Evolutionary conservation across 2,113 vertebrate species (phyloP).

Genomic region (Oncorhynchus kisutch): DNA sequence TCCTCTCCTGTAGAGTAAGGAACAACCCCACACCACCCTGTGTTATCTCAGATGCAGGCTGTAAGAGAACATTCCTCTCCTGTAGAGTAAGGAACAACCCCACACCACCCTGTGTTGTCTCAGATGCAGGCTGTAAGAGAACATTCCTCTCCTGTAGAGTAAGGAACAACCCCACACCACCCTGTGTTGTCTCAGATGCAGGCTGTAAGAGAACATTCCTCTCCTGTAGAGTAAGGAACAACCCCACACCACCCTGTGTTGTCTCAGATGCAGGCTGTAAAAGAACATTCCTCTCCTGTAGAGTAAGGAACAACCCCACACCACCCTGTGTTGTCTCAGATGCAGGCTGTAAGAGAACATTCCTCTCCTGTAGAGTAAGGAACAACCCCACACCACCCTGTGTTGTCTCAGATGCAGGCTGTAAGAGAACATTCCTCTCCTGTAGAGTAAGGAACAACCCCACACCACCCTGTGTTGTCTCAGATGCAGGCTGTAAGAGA

Average conservation of each 20-base stretch:
- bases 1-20: conserved; percentile 25
- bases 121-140: conserved; percentile 38
- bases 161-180: conserved; percentile 20
- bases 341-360: conserved; percentile 40
- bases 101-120: conserved; percentile 39
- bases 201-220: conserved; percentile 44
- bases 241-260: conserved; percentile 36
- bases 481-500: conserved; percentile 39
- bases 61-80: conserved; percentile 45
- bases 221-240: conserved; percentile 17
- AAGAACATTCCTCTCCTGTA: conserved; percentile 42
- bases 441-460: conserved; percentile 13
- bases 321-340: conserved; percentile 43
- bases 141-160: conserved; percentile 31
- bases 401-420: conserved; percentile 31
- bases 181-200: conserved; percentile 38
- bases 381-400: conserved; percentile 21
- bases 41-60: conserved; percentile 32
- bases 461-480: conserved; percentile 39
- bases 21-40: conserved; percentile 21
- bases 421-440: conserved; percentile 45
- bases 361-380: conserved; percentile 26
- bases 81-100: conserved; percentile 13
- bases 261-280: conserved; percentile 27
- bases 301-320: conserved; percentile 7